Conservation (phyloP, 2,888 invertebrate genomes). For the Bimastos eiseni region DNA sequence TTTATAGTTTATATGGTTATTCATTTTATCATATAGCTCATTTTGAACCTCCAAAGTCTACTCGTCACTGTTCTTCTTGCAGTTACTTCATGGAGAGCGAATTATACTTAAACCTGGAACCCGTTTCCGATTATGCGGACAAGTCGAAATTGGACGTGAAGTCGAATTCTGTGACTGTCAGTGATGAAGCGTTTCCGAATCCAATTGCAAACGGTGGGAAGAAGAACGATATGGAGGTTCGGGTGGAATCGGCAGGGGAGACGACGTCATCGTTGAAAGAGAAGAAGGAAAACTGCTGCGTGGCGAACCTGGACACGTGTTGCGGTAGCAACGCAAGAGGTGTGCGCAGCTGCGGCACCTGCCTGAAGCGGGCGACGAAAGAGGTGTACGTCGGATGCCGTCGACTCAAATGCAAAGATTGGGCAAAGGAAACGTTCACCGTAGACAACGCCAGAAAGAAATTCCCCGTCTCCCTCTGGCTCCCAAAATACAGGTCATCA, state of each 20-base stretch:
- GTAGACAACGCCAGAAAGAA: slow-evolving; percentile 31
- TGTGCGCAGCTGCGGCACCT: background rate
- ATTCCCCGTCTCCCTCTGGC: slow-evolving; percentile 36
- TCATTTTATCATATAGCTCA: background rate
- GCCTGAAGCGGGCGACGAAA: background rate
- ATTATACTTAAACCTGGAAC: background rate
- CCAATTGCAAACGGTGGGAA: background rate
- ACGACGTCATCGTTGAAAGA: background rate
- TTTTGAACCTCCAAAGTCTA: background rate
- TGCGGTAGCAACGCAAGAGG: slow-evolving; percentile 13
- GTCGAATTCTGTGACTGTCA: background rate
- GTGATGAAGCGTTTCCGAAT: background rate
- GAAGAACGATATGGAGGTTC: background rate
- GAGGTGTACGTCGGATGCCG: background rate
- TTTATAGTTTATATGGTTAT: background rate
- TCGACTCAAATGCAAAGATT: slow-evolving; percentile 29
- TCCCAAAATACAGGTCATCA: slow-evolving; percentile 35
- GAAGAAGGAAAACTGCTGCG: background rate
- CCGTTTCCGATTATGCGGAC: background rate
- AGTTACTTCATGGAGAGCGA: background rate
- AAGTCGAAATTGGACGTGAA: background rate
- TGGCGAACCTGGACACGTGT: background rate
- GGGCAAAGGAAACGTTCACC: slow-evolving; percentile 24
- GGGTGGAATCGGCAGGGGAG: background rate
- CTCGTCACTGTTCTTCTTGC: background rate